Base-by-base conservation (phyloP, 1,140 invertebrate genomes). In the Drosophila nigromelanica region DNA sequence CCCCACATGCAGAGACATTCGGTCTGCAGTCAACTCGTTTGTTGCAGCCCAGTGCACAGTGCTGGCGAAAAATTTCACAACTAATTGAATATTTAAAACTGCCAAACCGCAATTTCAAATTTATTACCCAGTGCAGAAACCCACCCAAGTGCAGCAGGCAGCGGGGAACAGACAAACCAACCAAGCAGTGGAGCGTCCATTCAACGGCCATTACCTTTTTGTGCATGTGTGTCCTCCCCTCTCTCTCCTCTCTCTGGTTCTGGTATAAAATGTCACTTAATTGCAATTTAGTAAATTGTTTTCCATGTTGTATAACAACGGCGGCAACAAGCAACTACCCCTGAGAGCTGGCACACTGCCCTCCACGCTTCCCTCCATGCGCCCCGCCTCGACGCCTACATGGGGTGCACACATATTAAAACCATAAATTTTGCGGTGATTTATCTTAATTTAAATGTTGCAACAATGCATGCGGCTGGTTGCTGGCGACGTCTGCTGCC, bases 401-500 rank as follows among this genome's bases (percentile, higher is more conserved):
- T 47, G 45, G 40, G 58, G 14, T 47, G 55, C 40, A 55, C 51
- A 69, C 50, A 87, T 91, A 91, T 90, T 90, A 91, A 91, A 91
- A 91, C 89, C 89, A 91, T 91, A 91, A 90, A 91, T 91, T 91
- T 87, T 90, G 89, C 75, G 85, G 82, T 91, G 85, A 91, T 91
- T 91, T 91, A 91, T 91, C 89, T 91, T 90, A 91, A 91, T 91
- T 91, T 91, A 91, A 91, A 91, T 91, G 85, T 89, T 87, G 85
- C 87, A 90, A 89, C 86, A 89, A 89, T 89, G 71, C 83, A 89
- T 85, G 71, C 69, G 68, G 71, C 74, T 63, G 69, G 51, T 58
- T 50, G 74, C 69, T 76, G 61, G 61, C 69, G 66, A 54, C 39
- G 52, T 77, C 72, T 79, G 73, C 54, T 71, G 62, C 73, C 59